These are phyloP conservation scores for Bos javanicus DNA, from an alignment of 2,113 vertebrate species.

Conservation along the genomic window DNA sequence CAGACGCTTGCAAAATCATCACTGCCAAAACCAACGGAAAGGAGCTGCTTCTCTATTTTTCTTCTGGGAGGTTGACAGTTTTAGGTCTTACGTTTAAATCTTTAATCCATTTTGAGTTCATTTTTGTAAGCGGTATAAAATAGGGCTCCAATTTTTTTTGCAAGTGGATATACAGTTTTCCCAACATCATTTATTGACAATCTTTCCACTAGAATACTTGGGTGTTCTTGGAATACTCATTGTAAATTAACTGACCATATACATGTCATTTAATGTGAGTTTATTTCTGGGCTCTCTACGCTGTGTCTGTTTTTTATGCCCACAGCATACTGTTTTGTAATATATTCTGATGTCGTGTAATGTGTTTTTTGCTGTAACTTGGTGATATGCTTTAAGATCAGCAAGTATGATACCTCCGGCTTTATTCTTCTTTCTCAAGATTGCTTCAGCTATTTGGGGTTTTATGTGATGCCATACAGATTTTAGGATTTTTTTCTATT, in stretches of 20 bases:
- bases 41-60: neutral
- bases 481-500: neutral
- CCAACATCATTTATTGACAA: neutral
- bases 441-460: no score
- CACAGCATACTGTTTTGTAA: fast-evolving
- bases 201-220: neutral
- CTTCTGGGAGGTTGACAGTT: neutral
- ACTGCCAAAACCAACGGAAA: neutral
- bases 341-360: fast-evolving
- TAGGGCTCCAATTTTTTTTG: neutral
- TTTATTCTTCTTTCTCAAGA: neutral
- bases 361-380: no score
- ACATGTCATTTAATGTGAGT: no score
- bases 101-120: neutral
- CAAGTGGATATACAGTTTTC: neutral
- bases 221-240: neutral
- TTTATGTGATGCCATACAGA: neutral
- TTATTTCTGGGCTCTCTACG: neutral
- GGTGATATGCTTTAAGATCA: neutral
- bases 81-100: neutral
- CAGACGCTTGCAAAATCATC: neutral
- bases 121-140: neutral
- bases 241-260: neutral
- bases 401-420: neutral
- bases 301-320: neutral